Conservation (phyloP, 2,113 vertebrate genomes). For the Nothoprocta pentlandii region DNA sequence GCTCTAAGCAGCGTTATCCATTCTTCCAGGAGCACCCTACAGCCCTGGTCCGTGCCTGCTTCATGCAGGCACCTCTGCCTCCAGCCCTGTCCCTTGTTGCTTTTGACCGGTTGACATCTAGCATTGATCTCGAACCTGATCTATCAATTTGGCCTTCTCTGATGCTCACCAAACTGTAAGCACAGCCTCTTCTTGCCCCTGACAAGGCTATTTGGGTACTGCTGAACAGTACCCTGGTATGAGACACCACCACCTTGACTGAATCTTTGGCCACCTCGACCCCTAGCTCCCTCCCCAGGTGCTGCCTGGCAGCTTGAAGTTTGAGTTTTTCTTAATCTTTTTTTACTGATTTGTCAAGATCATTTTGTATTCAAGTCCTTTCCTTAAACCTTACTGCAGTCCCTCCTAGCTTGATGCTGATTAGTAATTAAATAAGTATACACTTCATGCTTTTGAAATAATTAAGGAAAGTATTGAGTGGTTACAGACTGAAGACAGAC, state of each 20-base stretch:
- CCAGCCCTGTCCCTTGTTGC: neutral
- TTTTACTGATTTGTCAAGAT: neutral
- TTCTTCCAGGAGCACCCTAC: fast-evolving
- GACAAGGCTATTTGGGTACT: neutral
- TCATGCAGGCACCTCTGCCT: neutral
- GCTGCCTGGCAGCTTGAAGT: neutral
- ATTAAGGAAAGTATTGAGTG: conserved; percentile 67
- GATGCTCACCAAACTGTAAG: neutral
- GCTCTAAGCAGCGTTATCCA: neutral
- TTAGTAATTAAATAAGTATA: conserved; percentile 76
- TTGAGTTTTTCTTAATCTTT: neutral
- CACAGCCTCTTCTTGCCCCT: neutral
- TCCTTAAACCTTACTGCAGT: conserved; percentile 19
- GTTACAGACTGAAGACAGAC: conserved; percentile 55
- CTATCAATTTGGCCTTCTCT: neutral
- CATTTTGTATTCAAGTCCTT: conserved; percentile 48
- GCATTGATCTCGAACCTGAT: neutral
- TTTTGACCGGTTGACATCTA: neutral
- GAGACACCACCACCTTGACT: neutral
- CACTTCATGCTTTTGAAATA: conserved; percentile 69
- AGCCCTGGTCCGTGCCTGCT: neutral
- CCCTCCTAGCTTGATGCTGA: conserved; percentile 59
- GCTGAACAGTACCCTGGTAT: neutral
- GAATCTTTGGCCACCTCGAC: fast-evolving
- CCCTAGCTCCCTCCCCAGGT: neutral